Conservation (phyloP, 2,797 vertebrate genomes). For the Dipus sagitta region DNA sequence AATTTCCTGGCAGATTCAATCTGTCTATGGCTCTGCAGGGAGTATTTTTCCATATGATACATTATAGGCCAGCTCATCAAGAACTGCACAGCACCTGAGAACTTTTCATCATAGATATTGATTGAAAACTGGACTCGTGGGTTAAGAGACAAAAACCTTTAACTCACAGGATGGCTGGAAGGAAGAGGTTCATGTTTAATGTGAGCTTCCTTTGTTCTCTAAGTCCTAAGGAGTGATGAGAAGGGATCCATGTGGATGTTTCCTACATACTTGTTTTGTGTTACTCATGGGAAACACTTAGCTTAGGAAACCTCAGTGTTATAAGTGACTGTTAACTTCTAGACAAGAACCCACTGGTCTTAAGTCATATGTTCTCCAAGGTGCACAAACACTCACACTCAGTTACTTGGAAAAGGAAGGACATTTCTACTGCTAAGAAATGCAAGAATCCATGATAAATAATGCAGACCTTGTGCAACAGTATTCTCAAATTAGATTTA, state of each 20-base stretch:
- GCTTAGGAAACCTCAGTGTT: neutral
- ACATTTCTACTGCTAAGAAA: too few species aligned
- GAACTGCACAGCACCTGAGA: conserved; percentile 2
- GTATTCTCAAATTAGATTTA: too few species aligned
- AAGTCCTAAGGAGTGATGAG: neutral
- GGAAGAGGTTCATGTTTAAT: neutral
- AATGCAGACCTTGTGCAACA: too few species aligned
- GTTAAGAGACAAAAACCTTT: neutral
- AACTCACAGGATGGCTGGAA: neutral
- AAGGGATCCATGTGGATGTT: neutral
- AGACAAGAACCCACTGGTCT: too few species aligned
- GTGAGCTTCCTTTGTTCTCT: neutral
- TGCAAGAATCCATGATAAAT: too few species aligned
- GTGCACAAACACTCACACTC: too few species aligned
- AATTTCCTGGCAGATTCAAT: neutral
- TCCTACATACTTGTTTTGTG: neutral
- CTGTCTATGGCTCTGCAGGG: neutral
- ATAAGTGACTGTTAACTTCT: neutral
- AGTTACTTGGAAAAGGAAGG: too few species aligned
- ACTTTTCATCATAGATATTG: neutral
- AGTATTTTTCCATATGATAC: conserved; percentile 7
- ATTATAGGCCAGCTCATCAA: neutral
- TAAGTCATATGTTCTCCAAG: too few species aligned
- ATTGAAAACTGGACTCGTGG: neutral
- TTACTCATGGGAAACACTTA: neutral